These are phyloP conservation scores for Platyrinchus mystaceus DNA, from an alignment of 2,797 vertebrate genomes.

Conservation along the genomic window DNA sequence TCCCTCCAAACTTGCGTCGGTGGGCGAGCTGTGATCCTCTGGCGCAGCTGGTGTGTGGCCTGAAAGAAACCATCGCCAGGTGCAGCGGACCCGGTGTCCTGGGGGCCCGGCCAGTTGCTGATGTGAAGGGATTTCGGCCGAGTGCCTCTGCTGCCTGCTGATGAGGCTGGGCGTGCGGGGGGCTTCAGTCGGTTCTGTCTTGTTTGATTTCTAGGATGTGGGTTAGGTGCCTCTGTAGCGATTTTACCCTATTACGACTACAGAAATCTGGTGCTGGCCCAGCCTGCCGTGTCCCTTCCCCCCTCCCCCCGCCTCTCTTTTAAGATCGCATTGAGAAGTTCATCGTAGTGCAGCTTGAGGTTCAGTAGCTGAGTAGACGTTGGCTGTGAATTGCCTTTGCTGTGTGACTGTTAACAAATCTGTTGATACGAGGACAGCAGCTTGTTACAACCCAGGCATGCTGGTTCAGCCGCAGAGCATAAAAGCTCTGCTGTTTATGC, in stretches of 20 bases:
- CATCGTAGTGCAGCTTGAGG: neutral
- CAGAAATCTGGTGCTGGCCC: neutral
- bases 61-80: neutral
- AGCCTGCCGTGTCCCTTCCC: neutral
- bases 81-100: rapidly evolving
- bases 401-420: neutral
- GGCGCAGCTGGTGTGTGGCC: neutral
- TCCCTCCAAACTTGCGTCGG: rapidly evolving
- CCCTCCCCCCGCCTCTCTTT: rapidly evolving
- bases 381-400: neutral
- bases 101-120: neutral
- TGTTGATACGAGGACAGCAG: neutral
- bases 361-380: neutral
- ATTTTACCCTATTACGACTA: neutral
- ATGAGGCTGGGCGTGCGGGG: neutral
- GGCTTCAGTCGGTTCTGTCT: neutral
- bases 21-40: neutral
- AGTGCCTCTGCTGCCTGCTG: neutral
- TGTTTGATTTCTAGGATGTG: no score
- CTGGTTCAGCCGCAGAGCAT: neutral
- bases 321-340: neutral
- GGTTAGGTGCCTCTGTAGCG: neutral
- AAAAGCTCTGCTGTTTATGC: neutral
- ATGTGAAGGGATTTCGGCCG: neutral
- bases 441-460: neutral